Conservation (phyloP, 2,797 vertebrate species). For the Carcharodon carcharias region DNA sequence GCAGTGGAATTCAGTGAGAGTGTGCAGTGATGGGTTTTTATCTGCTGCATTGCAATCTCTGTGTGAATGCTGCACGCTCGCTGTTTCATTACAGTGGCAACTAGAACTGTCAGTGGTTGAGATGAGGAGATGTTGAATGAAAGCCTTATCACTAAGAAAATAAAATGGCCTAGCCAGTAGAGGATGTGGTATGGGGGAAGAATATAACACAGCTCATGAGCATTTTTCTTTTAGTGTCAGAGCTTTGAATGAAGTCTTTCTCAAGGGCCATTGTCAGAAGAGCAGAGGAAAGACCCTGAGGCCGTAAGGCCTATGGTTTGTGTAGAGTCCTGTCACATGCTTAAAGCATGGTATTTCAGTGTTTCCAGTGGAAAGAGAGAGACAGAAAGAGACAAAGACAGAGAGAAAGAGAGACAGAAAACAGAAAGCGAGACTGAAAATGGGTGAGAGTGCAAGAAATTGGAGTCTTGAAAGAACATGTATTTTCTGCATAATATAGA, state of each 20-base stretch:
- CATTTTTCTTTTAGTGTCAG: neutral
- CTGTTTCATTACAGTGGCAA: neutral
- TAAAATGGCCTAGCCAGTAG: neutral
- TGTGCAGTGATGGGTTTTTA: neutral
- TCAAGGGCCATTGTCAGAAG: neutral
- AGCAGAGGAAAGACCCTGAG: neutral
- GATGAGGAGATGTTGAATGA: neutral
- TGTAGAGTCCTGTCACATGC: neutral
- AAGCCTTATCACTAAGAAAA: neutral
- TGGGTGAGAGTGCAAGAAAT: neutral
- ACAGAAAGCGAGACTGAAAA: constrained; percentile 34
- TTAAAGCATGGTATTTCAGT: neutral
- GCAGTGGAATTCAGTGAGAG: neutral
- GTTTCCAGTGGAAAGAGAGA: neutral
- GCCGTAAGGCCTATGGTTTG: neutral
- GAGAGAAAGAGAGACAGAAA: constrained; percentile 41
- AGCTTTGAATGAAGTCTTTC: neutral
- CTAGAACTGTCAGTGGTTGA: neutral
- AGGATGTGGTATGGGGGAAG: neutral
- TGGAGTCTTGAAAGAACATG: too few species aligned
- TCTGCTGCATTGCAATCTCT: constrained; percentile 13
- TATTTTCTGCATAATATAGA: too few species aligned
- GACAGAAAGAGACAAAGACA: constrained; percentile 47
- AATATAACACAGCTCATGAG: neutral
- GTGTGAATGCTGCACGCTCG: neutral